phyloP scores from a whole-genome alignment of 2,888 invertebrate genomes.

The Acronicta leporina region DNA sequence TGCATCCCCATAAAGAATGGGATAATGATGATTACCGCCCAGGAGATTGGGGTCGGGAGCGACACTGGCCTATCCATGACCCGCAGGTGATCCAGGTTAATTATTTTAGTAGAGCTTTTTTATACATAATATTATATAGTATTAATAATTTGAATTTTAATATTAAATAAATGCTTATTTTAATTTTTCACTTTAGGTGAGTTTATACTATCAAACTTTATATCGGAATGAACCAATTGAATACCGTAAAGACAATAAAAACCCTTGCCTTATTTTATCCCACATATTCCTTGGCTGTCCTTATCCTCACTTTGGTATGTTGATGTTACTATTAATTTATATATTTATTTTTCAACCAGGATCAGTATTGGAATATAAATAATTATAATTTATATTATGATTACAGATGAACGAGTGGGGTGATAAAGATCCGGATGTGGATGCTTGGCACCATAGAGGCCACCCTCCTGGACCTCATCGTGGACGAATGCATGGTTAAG shows the following conservation, averaged over 20 bases:
- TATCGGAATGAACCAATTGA: slow-evolving; percentile 83
- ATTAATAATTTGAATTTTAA: neutral
- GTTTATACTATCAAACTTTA: slow-evolving; percentile 74
- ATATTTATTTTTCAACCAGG: slow-evolving; percentile 18
- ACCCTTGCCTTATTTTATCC: slow-evolving; percentile 83
- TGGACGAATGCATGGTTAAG: slow-evolving; percentile 81
- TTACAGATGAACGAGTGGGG: slow-evolving; percentile 86
- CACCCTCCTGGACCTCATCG: slow-evolving; percentile 84
- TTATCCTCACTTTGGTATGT: slow-evolving; percentile 85
- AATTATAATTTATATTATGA: slow-evolving; percentile 22
- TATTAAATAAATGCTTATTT: slow-evolving; percentile 22
- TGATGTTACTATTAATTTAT: slow-evolving; percentile 42
- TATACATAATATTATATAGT: too few species aligned
- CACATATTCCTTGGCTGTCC: slow-evolving; percentile 87
- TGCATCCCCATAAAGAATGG: slow-evolving; percentile 87
- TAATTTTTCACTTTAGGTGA: slow-evolving; percentile 76
- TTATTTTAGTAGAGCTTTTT: neutral
- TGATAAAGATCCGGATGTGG: slow-evolving; percentile 85
- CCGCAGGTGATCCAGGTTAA: slow-evolving; percentile 73
- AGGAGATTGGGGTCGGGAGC: slow-evolving; percentile 85
- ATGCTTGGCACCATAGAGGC: slow-evolving; percentile 85
- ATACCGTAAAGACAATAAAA: slow-evolving; percentile 77
- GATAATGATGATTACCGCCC: slow-evolving; percentile 88
- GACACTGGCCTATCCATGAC: slow-evolving; percentile 86
- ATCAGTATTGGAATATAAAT: slow-evolving; percentile 11